These are phyloP conservation scores for Venustaconcha ellipsiformis DNA, from an alignment of 1,140 invertebrate genomes.

Conservation along the genomic window DNA sequence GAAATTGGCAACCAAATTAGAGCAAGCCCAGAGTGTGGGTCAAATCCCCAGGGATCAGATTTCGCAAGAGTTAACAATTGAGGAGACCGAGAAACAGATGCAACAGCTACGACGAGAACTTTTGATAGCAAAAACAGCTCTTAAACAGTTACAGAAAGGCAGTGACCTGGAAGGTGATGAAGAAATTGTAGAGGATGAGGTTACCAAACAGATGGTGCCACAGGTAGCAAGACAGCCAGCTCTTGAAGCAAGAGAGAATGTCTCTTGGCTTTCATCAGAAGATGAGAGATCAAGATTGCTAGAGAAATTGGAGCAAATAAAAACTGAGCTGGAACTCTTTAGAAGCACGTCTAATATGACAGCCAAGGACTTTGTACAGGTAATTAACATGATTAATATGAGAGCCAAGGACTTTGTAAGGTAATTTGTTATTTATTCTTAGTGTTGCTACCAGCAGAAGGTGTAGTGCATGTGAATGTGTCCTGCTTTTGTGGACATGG, in stretches of 20 bases:
- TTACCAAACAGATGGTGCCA: constrained; percentile 6
- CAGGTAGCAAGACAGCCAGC: constrained; percentile 3
- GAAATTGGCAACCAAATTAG: constrained; percentile 35
- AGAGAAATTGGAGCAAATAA: constrained; percentile 11
- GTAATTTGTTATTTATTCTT: constrained; percentile 25
- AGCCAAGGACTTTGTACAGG: constrained; percentile 53
- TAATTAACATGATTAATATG: too few species aligned
- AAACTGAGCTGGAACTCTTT: constrained; percentile 36
- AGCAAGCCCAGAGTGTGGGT: constrained; percentile 30
- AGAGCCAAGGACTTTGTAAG: constrained; percentile 52
- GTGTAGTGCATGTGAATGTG: too few species aligned
- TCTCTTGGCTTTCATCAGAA: constrained; percentile 9
- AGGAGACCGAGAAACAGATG: constrained; percentile 48
- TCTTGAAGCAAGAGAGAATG: background rate
- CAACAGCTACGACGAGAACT: constrained; percentile 48
- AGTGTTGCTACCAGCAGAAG: too few species aligned
- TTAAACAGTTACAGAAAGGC: constrained; percentile 41
- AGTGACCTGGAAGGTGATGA: constrained; percentile 28
- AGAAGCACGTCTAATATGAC: constrained; percentile 41
- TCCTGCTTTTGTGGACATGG: too few species aligned
- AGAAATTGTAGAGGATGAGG: constrained; percentile 13
- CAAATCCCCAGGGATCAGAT: constrained; percentile 2
- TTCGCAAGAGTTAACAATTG: constrained; percentile 2
- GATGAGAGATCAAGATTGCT: constrained; percentile 10
- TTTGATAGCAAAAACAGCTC: constrained; percentile 45